Conservation (phyloP, 2,113 vertebrate genomes). For the Agelaius tricolor region DNA sequence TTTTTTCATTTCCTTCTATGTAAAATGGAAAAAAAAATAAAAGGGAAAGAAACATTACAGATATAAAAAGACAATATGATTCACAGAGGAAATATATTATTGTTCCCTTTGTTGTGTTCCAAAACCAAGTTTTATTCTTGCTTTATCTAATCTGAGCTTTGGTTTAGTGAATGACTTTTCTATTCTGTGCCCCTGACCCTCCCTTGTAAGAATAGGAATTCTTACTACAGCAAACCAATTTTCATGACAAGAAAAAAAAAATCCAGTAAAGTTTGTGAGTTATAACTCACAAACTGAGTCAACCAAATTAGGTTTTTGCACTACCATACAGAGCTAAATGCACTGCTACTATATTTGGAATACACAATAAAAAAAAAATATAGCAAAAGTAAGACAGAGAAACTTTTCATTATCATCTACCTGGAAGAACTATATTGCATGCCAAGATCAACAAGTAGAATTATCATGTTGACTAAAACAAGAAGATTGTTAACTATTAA, state of each 20-base stretch:
- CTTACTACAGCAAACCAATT: neutral
- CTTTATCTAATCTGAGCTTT: neutral
- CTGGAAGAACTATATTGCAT: neutral
- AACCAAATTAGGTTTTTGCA: neutral
- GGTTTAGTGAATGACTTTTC: neutral
- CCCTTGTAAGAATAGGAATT: neutral
- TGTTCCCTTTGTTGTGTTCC: neutral
- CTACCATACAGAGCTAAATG: neutral
- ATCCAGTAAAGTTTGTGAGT: neutral
- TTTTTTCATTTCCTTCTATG: neutral
- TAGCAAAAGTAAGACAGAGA: neutral
- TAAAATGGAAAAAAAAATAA: neutral
- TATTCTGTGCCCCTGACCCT: neutral
- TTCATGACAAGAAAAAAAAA: neutral
- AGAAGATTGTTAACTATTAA: neutral
- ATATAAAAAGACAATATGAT: conserved; percentile 2
- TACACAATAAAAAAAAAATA: neutral
- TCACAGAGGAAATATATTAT: neutral
- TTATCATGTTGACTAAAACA: neutral
- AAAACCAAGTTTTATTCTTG: neutral
- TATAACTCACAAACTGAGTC: neutral
- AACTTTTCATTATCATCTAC: neutral
- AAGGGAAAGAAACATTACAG: neutral
- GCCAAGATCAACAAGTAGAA: neutral
- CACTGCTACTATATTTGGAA: neutral